Evolutionary conservation across 1,140 invertebrate genomes (phyloP).

Genomic region (Patella vulgata): DNA sequence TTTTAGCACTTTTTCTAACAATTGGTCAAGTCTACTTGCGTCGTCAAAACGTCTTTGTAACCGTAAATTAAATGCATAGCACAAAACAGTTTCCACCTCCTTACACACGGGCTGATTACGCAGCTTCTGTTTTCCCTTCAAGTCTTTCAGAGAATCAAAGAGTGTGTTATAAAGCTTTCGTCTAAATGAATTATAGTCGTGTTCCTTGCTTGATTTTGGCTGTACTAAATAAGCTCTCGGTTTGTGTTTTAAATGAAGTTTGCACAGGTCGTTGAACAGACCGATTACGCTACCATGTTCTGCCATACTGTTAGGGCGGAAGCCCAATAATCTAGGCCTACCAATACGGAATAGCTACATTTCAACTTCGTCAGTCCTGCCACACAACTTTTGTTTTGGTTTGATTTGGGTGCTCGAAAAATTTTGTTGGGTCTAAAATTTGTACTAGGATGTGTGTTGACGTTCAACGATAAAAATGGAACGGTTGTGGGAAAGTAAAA

Average conservation of each 20-base stretch:
- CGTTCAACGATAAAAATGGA: too few species aligned
- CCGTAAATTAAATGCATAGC: conserved; percentile 35
- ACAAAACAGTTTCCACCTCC: conserved; percentile 27
- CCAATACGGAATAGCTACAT: too few species aligned
- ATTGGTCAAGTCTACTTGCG: conserved; percentile 43
- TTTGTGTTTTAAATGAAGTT: conserved; percentile 16
- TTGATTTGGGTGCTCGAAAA: too few species aligned
- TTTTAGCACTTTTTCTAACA: conserved; percentile 23
- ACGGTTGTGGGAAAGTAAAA: too few species aligned
- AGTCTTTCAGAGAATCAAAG: conserved; percentile 29
- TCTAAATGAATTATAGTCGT: conserved; percentile 15
- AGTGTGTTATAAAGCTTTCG: conserved; percentile 31
- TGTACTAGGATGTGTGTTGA: too few species aligned
- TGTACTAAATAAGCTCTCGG: conserved; percentile 29
- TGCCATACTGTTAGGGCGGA: background rate
- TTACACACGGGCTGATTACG: conserved; percentile 10
- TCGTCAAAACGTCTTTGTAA: conserved; percentile 43
- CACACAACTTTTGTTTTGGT: too few species aligned
- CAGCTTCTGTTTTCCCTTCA: background rate
- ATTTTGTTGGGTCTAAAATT: too few species aligned
- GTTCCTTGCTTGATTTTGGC: conserved; percentile 21
- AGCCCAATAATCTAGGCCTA: too few species aligned
- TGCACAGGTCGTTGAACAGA: conserved; percentile 29
- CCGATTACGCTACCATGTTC: conserved; percentile 21
- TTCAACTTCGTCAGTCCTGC: too few species aligned